Conservation (phyloP, 92 coral and sea anemone genomes). For the Hydrozoanthus gracilis region DNA sequence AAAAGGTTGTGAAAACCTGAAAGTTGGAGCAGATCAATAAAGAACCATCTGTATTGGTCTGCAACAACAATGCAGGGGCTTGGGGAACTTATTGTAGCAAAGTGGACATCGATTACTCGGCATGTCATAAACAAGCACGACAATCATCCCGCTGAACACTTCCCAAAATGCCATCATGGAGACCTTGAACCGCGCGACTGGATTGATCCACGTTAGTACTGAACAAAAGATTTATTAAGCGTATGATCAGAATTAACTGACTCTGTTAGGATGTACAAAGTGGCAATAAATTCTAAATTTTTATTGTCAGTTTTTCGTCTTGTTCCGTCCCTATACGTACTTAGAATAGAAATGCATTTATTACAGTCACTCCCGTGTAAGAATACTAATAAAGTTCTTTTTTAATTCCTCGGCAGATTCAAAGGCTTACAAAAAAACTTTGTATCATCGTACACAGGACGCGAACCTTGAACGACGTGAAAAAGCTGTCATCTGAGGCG, state of each 20-base stretch:
- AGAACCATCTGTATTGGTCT: too few relatives aligned
- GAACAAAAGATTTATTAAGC: background rate
- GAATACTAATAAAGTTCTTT: too few relatives aligned
- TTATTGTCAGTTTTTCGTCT: background rate
- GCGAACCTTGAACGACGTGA: background rate
- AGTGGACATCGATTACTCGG: slow-evolving; percentile 29
- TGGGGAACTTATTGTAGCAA: slow-evolving; percentile 23
- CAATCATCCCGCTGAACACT: slow-evolving; percentile 30
- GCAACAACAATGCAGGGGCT: slow-evolving; percentile 36
- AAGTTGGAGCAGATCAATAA: background rate
- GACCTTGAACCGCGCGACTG: slow-evolving; percentile 29
- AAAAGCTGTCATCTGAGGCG: background rate
- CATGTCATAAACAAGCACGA: too few relatives aligned
- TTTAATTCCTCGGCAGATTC: background rate
- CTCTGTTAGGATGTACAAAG: background rate
- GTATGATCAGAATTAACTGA: background rate
- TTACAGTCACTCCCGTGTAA: too few relatives aligned
- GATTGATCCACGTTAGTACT: slow-evolving; percentile 29
- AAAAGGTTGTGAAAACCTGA: slow-evolving; percentile 23
- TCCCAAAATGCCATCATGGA: background rate
- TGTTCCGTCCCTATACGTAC: too few relatives aligned
- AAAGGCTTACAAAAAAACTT: background rate
- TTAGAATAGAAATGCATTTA: too few relatives aligned
- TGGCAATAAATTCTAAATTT: too few relatives aligned
- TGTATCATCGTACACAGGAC: background rate